phyloP scores from a whole-genome alignment of 1,140 invertebrate species.

The Pseudomyrmex cubaensis region DNA sequence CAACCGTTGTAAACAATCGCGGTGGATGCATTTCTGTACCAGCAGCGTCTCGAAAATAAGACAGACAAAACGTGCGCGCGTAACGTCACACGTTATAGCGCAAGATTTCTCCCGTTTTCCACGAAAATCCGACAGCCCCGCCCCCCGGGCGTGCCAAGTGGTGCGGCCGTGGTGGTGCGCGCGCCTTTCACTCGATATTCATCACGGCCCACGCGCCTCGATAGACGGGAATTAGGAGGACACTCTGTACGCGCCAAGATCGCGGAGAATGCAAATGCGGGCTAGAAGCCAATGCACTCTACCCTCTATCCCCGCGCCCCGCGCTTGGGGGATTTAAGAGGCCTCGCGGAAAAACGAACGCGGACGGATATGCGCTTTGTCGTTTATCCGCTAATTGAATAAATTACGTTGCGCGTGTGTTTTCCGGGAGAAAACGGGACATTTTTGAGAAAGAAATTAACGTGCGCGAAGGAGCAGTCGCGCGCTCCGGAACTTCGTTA shows the following conservation, averaged over 20 bases:
- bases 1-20: constrained; percentile 23
- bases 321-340: constrained; percentile 55
- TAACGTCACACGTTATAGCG: constrained; percentile 14
- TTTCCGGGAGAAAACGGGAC: neutral
- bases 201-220: constrained; percentile 47
- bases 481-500: neutral
- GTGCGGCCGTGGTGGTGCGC: neutral
- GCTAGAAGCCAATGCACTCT: constrained; percentile 60
- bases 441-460: neutral
- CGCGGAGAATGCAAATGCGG: constrained; percentile 65
- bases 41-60: constrained; percentile 23
- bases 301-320: neutral
- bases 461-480: neutral
- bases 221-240: constrained; percentile 66
- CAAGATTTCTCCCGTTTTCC: constrained; percentile 57
- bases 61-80: neutral
- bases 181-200: constrained; percentile 66
- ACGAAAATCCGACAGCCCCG: constrained; percentile 44
- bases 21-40: constrained; percentile 46
- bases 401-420: constrained; percentile 7
- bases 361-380: constrained; percentile 38
- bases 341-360: constrained; percentile 36
- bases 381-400: constrained; percentile 47
- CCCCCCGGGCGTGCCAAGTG: constrained; percentile 36
- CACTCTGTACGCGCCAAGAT: constrained; percentile 19